A percentile compares a stretch with the other conserved stretches of the same genome.
These are phyloP conservation scores for Nyctereutes procyonoides DNA, from an alignment of 2,113 vertebrate genomes.

Conservation along the genomic window DNA sequence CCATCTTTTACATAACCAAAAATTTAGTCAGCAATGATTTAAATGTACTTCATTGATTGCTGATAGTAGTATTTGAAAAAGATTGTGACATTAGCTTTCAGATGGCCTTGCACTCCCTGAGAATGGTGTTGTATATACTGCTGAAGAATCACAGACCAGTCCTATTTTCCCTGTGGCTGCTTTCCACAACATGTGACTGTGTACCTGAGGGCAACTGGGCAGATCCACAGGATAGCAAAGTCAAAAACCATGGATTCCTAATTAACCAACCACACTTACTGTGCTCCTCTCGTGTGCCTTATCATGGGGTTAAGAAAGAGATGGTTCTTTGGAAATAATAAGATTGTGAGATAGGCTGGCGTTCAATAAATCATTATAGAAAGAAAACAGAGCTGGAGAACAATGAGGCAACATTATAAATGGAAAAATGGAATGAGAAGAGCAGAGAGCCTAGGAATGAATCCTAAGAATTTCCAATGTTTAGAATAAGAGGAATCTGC, in stretches of 20 bases:
- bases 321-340: neutral
- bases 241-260: neutral
- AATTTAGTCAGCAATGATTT: neutral
- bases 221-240: fast-evolving
- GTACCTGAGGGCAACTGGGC: fast-evolving
- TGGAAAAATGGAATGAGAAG: neutral
- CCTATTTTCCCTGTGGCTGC: neutral
- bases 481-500: neutral
- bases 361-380: neutral
- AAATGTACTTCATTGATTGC: neutral
- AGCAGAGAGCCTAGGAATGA: neutral
- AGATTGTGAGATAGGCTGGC: neutral
- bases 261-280: neutral
- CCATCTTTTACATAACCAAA: neutral
- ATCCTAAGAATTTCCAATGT: neutral
- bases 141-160: neutral
- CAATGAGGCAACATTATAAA: neutral
- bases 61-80: neutral
- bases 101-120: neutral
- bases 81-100: neutral
- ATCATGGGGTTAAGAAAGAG: neutral
- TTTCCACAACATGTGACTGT: neutral
- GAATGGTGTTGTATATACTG: fast-evolving
- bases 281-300: neutral
- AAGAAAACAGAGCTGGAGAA: neutral